A percentile compares a stretch with the other conserved stretches of the same genome.
Evolutionary conservation across 2,888 invertebrate genomes (phyloP).

Genomic region (Drosophila atripex): DNA sequence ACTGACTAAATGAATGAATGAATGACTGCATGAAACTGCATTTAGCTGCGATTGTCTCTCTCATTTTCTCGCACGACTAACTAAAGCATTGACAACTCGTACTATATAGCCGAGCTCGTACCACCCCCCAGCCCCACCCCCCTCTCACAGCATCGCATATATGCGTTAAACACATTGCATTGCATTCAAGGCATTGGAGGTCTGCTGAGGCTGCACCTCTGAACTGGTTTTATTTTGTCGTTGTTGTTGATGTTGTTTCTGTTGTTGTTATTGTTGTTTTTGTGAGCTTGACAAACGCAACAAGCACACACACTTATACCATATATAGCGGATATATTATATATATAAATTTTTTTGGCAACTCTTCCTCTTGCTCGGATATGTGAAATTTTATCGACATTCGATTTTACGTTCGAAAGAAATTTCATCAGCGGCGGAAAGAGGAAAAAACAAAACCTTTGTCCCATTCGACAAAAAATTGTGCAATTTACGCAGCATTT

Average conservation of each 20-base stretch:
- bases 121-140: slow-evolving; percentile 23
- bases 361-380: slow-evolving; percentile 29
- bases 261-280: neutral
- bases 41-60: slow-evolving; percentile 47
- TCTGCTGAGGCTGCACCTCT: slow-evolving; percentile 46
- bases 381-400: slow-evolving; percentile 36
- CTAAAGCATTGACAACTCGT: slow-evolving; percentile 77
- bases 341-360: slow-evolving; percentile 39
- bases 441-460: slow-evolving; percentile 24
- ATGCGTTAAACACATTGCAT: slow-evolving; percentile 53
- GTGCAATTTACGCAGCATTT: slow-evolving; percentile 60
- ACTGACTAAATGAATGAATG: slow-evolving; percentile 76
- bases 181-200: slow-evolving; percentile 39
- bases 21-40: slow-evolving; percentile 77
- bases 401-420: slow-evolving; percentile 36
- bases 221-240: slow-evolving; percentile 38
- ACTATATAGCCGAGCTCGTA: slow-evolving; percentile 46
- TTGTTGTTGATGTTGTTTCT: neutral
- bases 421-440: slow-evolving; percentile 32
- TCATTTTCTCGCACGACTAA: slow-evolving; percentile 64
- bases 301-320: slow-evolving; percentile 18
- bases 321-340: slow-evolving; percentile 6
- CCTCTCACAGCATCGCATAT: slow-evolving; percentile 32
- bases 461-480: slow-evolving; percentile 44
- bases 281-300: slow-evolving; percentile 38